Base-by-base conservation (phyloP, 2,888 invertebrate species). In the Conops quadrifasciatus region DNA sequence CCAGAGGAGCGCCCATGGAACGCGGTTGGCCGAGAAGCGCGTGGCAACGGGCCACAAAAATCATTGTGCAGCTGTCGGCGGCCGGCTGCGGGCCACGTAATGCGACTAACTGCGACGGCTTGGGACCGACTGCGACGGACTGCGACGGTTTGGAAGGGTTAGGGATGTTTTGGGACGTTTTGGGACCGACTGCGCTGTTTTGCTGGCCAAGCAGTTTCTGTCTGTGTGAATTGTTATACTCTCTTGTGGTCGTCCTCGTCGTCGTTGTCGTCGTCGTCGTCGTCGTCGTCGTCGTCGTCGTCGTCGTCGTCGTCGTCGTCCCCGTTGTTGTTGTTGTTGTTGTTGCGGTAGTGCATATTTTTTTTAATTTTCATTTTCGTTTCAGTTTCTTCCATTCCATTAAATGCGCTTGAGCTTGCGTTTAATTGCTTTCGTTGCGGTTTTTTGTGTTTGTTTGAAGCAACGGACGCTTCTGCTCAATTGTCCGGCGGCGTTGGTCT, bases 21-120 rank as follows among this genome's bases (percentile, higher is more conserved):
- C 19, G 7, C 21, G 13, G 21, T 24, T 19, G 19, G 47, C 24
- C 24, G 59, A 21, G 2, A 19, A 45, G 47, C 21, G 21, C 62
- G 68, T 68, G 68, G 62, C 68, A 68, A 53, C 49, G 24, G 47
- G 68, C 68, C 68, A 68, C 68, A 60, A 62, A 68, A 68, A 68
- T 68, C 68, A 28, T 11, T 51, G 45, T 11, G 30, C 16, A 59
- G n/a, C 59, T 59, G 30, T 26, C 58, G 56, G 11, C n/a, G 21
- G 53, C 21, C 24, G 53, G 2, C 53, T 21, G 58, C 58, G 16
- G 53, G 21, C 53, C 19, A 21, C 53, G 53, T 21, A 53, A 21
- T 21, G 53, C 1, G 53, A 21, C 19, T 21, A 21, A 53, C 53
- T 21, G 21, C 19, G 36, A 9, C 36, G 5, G 36, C 9, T 9